phyloP scores from a whole-genome alignment of 2,113 vertebrate genomes.

The Hystrix cristata region DNA sequence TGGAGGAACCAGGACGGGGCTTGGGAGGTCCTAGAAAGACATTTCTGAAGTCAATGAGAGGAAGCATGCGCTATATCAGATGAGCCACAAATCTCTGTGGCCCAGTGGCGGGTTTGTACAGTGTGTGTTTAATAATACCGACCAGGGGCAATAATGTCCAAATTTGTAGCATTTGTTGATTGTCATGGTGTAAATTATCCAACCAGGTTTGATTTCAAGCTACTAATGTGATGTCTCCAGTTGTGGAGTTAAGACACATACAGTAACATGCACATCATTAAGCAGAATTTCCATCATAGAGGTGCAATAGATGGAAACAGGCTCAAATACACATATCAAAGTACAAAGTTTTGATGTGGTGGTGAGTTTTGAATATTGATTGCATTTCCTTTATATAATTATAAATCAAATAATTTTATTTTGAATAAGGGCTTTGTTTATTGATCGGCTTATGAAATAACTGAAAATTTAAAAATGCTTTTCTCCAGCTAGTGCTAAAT shows the following conservation, averaged over 20 bases:
- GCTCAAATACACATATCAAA: neutral
- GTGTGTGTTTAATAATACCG: neutral
- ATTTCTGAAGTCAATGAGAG: neutral
- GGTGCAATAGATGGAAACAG: neutral
- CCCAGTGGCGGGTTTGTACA: neutral
- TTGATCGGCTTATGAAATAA: neutral
- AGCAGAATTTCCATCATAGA: neutral
- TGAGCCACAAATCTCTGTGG: neutral
- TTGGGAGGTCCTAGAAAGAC: neutral
- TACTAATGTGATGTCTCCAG: neutral
- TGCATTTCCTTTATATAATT: slow-evolving; percentile 5
- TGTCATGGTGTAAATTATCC: slow-evolving; percentile 60
- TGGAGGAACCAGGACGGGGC: neutral
- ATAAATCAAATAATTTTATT: slow-evolving; percentile 45
- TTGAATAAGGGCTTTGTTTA: slow-evolving; percentile 24
- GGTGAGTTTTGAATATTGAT: neutral
- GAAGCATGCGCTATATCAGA: neutral
- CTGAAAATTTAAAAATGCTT: slow-evolving; percentile 43
- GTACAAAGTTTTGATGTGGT: neutral
- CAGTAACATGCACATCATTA: neutral
- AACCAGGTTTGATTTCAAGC: slow-evolving; percentile 24
- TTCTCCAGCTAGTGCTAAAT: neutral
- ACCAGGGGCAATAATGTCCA: neutral
- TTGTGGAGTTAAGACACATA: neutral
- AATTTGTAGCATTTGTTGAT: slow-evolving; percentile 59